Evolutionary conservation across 2,888 invertebrate genomes (phyloP), one percentile per base, ranked within the genome.

Genomic region (Vesta saturnalis): DNA sequence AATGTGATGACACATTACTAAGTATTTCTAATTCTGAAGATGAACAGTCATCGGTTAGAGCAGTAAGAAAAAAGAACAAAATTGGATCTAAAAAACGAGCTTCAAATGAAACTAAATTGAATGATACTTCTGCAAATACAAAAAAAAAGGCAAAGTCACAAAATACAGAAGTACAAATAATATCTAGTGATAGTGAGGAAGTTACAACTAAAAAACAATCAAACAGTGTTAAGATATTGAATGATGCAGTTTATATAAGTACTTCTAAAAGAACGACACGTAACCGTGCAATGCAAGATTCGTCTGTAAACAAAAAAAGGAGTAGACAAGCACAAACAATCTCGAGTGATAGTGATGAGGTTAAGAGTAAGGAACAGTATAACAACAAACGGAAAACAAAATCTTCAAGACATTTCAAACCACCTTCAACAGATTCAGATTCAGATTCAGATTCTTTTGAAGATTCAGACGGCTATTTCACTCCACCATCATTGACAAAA

Each of bases 11-110:
- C 68, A 78, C 81, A 12, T 72, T 82, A 57, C 78, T 82, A 59
- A 74, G 81, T 46, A 73, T 81, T 66, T 77, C 77, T 0, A 81
- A 80, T 74, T 82, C 82, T 1, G 82, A 82, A 68, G 79, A 62
- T 18, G 67, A 66, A 14, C 52, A 64, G 2, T 14, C 30, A 52
- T n/a, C 15, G 12, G 15, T 23, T 10, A 15, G 23, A 15, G 19
- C n/a, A 35, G 19, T 52, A 16, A 60, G 22, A 16, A 47, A 57
- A 6, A 46, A 54, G 18, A 43, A 55, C 4, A 15, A 3, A 2
- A 5, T 12, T 15, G 47, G 15, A 54, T 19, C 14, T 2, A 3
- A 18, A 18, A 49, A 49, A 49, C 16, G 16, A 43, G 43, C 14
- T 47, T n/a, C n/a, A n/a, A n/a, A n/a, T n/a, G n/a, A n/a, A 8